These are phyloP conservation scores for Catagonus wagneri DNA, from an alignment of 2,113 vertebrate genomes.

Conservation along the genomic window DNA sequence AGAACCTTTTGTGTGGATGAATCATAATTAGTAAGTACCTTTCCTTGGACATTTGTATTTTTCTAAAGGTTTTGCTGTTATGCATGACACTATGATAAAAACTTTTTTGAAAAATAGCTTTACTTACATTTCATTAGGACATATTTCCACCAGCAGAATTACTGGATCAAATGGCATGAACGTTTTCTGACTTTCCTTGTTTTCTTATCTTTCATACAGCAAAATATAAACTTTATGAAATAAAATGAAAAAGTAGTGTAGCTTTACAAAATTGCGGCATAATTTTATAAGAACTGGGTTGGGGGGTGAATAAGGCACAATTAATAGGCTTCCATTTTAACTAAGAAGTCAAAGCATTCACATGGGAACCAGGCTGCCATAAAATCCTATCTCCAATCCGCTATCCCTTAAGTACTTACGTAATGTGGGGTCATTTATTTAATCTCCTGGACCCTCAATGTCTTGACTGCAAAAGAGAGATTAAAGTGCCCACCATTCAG, in stretches of 20 bases:
- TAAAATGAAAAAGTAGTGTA: background rate
- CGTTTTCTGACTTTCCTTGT: background rate
- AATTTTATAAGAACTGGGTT: background rate
- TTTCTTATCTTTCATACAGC: background rate
- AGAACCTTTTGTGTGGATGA: background rate
- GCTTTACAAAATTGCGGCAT: background rate
- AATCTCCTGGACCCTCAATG: background rate
- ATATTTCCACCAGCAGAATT: background rate
- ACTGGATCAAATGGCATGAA: no score
- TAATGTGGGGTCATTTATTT: background rate
- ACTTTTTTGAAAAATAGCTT: background rate
- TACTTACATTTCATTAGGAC: background rate
- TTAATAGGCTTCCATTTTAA: background rate
- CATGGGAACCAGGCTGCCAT: fast-evolving
- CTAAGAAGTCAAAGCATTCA: background rate
- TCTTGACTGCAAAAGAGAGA: background rate
- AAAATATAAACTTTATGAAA: background rate
- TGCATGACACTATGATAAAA: background rate
- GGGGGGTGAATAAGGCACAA: background rate
- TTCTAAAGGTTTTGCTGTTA: background rate
- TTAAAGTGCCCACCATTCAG: background rate
- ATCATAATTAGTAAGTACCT: background rate
- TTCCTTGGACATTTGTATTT: background rate
- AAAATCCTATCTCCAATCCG: background rate
- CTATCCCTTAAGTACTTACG: no score